phyloP scores from a whole-genome alignment of 1,140 invertebrate species.

The Listronotus oregonensis region DNA sequence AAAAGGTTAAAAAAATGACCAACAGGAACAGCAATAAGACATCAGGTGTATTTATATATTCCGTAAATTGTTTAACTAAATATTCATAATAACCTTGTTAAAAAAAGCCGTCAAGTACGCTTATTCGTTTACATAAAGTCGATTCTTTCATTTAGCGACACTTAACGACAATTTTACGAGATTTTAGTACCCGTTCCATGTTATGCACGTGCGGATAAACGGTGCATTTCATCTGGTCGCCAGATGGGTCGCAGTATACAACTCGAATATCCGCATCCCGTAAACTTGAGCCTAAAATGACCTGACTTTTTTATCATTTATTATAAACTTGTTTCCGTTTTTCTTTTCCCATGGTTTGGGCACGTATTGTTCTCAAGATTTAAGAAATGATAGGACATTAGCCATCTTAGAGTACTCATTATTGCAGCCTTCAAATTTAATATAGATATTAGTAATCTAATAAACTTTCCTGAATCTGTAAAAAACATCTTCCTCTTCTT shows the following conservation, averaged over 20 bases:
- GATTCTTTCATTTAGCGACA: slow-evolving; percentile 2
- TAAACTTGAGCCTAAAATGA: not conserved
- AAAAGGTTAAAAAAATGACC: no score
- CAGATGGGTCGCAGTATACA: not conserved
- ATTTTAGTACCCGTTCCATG: not conserved
- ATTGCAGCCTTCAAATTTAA: no score
- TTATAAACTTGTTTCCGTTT: not conserved
- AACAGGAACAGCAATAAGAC: no score
- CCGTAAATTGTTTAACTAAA: no score
- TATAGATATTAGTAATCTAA: no score
- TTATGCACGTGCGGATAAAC: not conserved
- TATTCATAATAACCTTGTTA: no score
- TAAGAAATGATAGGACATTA: no score
- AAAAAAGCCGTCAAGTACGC: not conserved
- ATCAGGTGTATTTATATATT: no score
- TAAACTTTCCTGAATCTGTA: no score
- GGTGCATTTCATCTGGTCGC: not conserved
- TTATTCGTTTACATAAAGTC: not conserved
- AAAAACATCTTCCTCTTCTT: not conserved
- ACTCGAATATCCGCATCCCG: slow-evolving; percentile 3
- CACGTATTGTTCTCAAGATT: not conserved
- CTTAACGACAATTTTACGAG: slow-evolving; percentile 1
- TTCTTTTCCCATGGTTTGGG: not conserved
- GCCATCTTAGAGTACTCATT: no score
- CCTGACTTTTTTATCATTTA: not conserved